These are phyloP conservation scores for Temnothorax ravouxi DNA, from an alignment of 2,888 invertebrate genomes.

Conservation along the genomic window DNA sequence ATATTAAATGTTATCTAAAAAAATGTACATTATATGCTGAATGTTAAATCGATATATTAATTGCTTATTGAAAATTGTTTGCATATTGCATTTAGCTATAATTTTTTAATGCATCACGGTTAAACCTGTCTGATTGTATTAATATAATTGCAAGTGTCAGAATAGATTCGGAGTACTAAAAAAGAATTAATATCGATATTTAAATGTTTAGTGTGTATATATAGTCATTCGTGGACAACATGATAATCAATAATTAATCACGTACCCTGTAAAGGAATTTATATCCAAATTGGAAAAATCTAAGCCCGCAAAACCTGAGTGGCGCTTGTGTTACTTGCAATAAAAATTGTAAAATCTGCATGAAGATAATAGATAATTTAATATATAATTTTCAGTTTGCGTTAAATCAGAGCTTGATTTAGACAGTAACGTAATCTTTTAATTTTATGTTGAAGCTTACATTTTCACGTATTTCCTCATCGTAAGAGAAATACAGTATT, in stretches of 20 bases:
- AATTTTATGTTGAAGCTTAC: slow-evolving; percentile 10
- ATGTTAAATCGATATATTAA: background rate
- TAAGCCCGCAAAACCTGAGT: background rate
- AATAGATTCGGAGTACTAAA: slow-evolving; percentile 15
- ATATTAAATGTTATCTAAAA: background rate
- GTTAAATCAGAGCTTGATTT: background rate
- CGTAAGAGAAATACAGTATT: background rate
- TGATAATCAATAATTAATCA: background rate
- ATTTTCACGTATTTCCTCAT: slow-evolving; percentile 4
- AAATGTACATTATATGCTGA: background rate
- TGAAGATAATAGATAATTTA: background rate
- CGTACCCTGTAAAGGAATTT: slow-evolving; percentile 17
- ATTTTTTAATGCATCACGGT: background rate
- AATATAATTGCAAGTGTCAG: slow-evolving; percentile 27
- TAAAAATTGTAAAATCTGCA: slow-evolving; percentile 19
- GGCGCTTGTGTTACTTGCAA: slow-evolving; percentile 15
- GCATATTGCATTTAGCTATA: background rate
- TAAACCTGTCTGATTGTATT: slow-evolving; percentile 12
- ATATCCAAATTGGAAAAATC: slow-evolving; percentile 30
- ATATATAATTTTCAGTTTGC: background rate
- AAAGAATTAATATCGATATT: background rate
- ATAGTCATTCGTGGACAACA: background rate
- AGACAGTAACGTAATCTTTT: background rate
- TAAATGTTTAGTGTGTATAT: background rate
- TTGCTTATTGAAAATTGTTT: background rate